Conservation (phyloP, 2,797 vertebrate genomes). For the Periparus ater region DNA sequence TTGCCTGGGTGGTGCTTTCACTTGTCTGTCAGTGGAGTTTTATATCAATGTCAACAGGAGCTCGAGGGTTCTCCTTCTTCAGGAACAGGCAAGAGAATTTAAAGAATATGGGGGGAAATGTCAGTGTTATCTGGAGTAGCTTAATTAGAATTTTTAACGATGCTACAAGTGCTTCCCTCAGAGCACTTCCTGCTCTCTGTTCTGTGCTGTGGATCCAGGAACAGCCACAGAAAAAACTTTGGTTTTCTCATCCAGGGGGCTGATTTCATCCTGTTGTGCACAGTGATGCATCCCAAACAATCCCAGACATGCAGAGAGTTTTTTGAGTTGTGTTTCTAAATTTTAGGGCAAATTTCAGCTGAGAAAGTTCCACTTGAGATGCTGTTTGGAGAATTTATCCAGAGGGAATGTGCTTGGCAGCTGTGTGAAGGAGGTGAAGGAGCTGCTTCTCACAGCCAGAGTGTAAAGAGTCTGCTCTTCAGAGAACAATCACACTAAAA, state of each 20-base stretch:
- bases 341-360: not conserved
- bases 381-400: not conserved
- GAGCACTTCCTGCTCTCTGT: not conserved
- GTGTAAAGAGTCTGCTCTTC: not conserved
- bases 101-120: accelerated
- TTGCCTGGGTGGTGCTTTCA: not conserved
- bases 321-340: not conserved
- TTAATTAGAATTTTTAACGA: not conserved
- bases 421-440: not conserved
- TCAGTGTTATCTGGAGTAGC: not conserved
- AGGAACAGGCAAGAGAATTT: not conserved
- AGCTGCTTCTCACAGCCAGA: not conserved
- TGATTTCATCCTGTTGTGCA: not conserved
- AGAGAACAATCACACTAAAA: not conserved
- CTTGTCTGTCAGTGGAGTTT: not conserved
- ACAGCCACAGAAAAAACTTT: not conserved
- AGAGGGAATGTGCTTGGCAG: not conserved
- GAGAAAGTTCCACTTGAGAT: not conserved
- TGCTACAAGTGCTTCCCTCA: not conserved
- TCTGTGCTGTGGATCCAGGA: not conserved
- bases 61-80: not conserved
- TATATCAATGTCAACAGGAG: not conserved
- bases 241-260: accelerated
- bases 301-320: accelerated
- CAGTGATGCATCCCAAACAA: accelerated